Evolutionary conservation across 2,888 invertebrate genomes (phyloP).

Genomic region (Drosophila melanosoma): DNA sequence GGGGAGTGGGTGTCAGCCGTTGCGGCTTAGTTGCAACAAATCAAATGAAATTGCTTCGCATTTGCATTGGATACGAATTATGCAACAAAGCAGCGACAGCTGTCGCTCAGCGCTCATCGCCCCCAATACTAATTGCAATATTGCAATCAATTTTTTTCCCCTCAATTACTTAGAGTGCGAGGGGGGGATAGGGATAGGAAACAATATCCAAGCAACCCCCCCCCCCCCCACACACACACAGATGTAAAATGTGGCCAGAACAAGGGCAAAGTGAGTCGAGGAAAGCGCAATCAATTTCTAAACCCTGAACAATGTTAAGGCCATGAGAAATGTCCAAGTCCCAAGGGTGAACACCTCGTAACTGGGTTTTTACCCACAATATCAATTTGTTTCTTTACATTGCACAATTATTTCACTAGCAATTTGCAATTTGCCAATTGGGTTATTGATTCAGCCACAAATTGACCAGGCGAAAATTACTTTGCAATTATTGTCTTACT

Average conservation of each 20-base stretch:
- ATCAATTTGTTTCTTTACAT: neutral
- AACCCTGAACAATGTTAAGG: neutral
- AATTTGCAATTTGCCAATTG: neutral
- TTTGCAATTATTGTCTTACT: neutral
- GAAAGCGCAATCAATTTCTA: neutral
- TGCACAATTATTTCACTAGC: constrained; percentile 3
- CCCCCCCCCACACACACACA: too few relatives aligned
- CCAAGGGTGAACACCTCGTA: neutral
- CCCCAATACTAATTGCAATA: constrained; percentile 19
- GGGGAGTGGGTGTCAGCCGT: too few relatives aligned
- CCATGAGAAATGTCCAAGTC: neutral
- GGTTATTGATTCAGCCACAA: neutral
- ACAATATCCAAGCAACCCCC: neutral
- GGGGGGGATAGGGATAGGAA: neutral
- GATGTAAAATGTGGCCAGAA: constrained; percentile 1
- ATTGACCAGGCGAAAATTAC: neutral
- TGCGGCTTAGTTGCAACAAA: constrained; percentile 20
- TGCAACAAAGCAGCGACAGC: constrained; percentile 25
- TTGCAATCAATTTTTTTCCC: constrained; percentile 29
- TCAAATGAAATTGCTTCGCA: constrained; percentile 56
- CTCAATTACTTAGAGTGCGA: constrained; percentile 51
- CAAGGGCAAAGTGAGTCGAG: neutral
- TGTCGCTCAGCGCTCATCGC: constrained; percentile 8
- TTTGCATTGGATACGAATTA: constrained; percentile 41
- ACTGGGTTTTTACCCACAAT: neutral